Conservation (phyloP, 1,140 invertebrate species). For the Drosophila willistoni region DNA sequence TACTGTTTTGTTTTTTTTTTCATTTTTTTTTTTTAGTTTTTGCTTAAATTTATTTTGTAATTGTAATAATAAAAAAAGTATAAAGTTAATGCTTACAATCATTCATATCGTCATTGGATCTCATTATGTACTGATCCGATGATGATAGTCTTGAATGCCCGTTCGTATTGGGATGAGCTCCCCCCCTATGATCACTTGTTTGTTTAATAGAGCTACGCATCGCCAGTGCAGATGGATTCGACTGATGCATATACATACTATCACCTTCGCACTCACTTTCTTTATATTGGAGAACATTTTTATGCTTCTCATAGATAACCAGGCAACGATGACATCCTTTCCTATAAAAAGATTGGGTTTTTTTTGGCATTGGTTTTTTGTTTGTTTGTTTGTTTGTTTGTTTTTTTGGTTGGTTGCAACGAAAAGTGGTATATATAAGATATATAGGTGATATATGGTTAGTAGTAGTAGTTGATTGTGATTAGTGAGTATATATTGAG, state of each 20-base stretch:
- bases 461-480: constrained; percentile 25
- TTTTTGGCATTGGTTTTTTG: not conserved
- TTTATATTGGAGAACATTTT: constrained; percentile 97
- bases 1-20: constrained; percentile 56
- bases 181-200: constrained; percentile 82
- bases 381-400: constrained; percentile 29
- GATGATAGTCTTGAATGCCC: constrained; percentile 83
- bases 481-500: constrained; percentile 22
- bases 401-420: constrained; percentile 74
- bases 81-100: constrained; percentile 83
- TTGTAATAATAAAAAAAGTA: constrained; percentile 70
- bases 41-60: constrained; percentile 63
- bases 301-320: constrained; percentile 95
- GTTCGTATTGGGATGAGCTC: constrained; percentile 84
- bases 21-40: constrained; percentile 42
- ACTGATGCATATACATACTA: constrained; percentile 84
- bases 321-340: constrained; percentile 92
- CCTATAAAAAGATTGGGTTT: constrained; percentile 73
- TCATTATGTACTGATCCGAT: constrained; percentile 84
- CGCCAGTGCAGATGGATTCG: constrained; percentile 83
- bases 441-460: constrained; percentile 35
- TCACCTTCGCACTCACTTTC: constrained; percentile 93
- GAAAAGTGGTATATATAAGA: constrained; percentile 59
- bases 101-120: constrained; percentile 84
- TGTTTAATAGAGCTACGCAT: constrained; percentile 83